Conservation (phyloP, 2,888 invertebrate genomes). For the Diogma glabrata region DNA sequence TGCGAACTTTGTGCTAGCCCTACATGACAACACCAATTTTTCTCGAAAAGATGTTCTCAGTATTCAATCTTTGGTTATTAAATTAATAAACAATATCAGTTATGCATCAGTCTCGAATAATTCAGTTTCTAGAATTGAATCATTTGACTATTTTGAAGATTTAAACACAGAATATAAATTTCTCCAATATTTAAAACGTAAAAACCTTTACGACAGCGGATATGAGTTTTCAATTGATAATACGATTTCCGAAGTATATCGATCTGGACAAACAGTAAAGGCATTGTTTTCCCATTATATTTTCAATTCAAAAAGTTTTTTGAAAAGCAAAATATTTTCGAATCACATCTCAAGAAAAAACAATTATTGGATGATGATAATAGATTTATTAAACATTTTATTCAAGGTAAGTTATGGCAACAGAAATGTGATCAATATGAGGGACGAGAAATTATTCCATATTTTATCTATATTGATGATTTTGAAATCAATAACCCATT, state of each 20-base stretch:
- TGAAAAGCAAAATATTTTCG: not conserved
- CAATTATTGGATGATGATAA: not conserved
- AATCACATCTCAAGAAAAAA: not conserved
- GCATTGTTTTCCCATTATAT: not conserved
- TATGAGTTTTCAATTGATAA: not conserved
- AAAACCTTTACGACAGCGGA: not conserved
- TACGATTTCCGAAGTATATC: not conserved
- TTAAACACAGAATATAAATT: not conserved
- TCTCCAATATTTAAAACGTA: not conserved
- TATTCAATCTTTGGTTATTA: not conserved
- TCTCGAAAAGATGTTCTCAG: not conserved
- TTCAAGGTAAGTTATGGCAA: slow-evolving; percentile 2
- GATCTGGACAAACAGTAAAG: not conserved
- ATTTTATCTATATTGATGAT: slow-evolving; percentile 4
- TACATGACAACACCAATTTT: not conserved
- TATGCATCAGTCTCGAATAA: not conserved
- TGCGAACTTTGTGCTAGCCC: not conserved
- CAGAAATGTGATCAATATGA: not conserved
- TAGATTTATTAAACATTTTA: not conserved
- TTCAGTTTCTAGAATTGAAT: not conserved
- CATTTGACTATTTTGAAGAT: not conserved
- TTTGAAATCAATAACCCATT: not conserved
- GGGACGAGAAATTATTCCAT: not conserved
- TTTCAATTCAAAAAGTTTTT: not conserved
- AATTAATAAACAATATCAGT: not conserved